Base-by-base conservation (phyloP, 2,888 invertebrate species). In the Stictocephala bisonia region DNA sequence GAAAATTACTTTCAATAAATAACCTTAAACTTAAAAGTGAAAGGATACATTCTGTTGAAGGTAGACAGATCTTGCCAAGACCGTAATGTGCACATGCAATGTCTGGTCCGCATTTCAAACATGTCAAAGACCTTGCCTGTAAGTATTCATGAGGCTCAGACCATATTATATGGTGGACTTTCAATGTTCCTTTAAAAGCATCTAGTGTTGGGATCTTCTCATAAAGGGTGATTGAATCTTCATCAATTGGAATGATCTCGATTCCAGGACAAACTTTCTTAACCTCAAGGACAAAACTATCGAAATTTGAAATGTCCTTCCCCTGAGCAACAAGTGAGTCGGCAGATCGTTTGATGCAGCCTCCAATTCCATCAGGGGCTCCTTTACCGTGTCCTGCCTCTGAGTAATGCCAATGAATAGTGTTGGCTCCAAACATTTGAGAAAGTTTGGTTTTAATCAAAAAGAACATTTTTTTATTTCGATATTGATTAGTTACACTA, bases 391-490 rank as follows among this genome's bases (percentile, higher is more conserved):
- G 82, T 3, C 81, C 81, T n/a, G 79, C 79, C 73, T 82, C 81
- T 13, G 48, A 69, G 72, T 78, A 82, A 66, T 81, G 80, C 82
- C 80, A 82, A 9, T 75, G 78, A 13, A 78, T 73, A 15, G 56
- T 76, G 27, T 72, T 35, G 3, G 76, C n/a, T 60, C 71, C 75
- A 60, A 72, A 79, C 15, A 66, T 75, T 15, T 75, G 76, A 18
- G 35, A 29, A 50, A 41, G 78, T 58, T 68, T 75, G 75, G 71
- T 71, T 26, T 77, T 79, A 71, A 82, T 68, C 53, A 81, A 78
- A 79, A 77, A 80, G 78, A 84, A 83, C 80, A 83, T 83, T 0
- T 75, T 77, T 78, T 82, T 82, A 69, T 83, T 81, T 31, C 81
- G 66, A 71, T 83, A 82, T 70, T 83, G 82, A 6, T 81, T 82